Evolutionary conservation across 2,797 vertebrate species (phyloP), one percentile per base, ranked within the genome.

Genomic region (Cuculus canorus): DNA sequence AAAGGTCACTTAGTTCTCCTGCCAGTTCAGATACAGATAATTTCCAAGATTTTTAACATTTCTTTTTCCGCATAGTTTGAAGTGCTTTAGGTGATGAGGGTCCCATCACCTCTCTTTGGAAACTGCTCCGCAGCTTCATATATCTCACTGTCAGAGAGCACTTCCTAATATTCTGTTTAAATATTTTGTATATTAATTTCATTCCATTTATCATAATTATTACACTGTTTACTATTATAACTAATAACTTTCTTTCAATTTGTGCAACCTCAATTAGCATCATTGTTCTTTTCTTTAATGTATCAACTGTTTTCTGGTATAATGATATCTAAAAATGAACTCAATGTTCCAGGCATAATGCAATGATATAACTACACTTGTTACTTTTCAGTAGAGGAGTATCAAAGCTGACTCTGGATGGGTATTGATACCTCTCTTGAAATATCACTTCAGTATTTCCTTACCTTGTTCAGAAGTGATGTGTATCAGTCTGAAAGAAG

Each of bases 1-100:
- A 96, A 96, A 97, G 84, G 75, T 95, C 93, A 89, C 8, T 87
- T 33, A 68, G n/a, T 91, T 87, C 43, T 91, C 30, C 59, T 94
- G 81, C 84, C 93, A 93, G 84, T 96, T 94, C 28, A 81, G 65
- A 28, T 45, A 50, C 22, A 78, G 82, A 78, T 23, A 54, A 9
- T 89, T 85, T 57, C 84, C 43, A 88, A 43, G 54, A 90, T 82
- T 91, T 95, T 93, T 69, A 90, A 39, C 25, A 47, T 80, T 87
- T 78, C 35, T 93, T 71, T 78, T 91, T 54, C 66, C 65, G 19
- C 66, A n/a, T 10, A 48, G 16, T 84, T 93, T 73, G 77, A 88
- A 92, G 35, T 64, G 72, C 70, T 93, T 41, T 77, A 91, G 80
- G 82, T 30, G 0, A 66, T 41, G 28, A 89, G 15, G 87, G 19